Conservation (phyloP, 2,113 vertebrate species). For the Ophiodon elongatus region DNA sequence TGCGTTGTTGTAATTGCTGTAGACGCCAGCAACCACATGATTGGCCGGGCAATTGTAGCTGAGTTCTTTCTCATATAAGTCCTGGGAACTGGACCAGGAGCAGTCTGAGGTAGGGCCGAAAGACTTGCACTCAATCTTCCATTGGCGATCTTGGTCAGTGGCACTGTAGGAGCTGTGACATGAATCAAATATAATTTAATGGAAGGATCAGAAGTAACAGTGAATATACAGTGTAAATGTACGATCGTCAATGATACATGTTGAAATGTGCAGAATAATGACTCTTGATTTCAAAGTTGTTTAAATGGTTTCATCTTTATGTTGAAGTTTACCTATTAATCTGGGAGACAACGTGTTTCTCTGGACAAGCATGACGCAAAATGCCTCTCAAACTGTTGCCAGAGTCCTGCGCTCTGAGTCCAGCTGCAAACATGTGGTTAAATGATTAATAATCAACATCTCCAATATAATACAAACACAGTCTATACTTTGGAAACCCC, state of each 20-base stretch:
- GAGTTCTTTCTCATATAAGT: not conserved
- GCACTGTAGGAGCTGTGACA: not conserved
- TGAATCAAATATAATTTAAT: not conserved
- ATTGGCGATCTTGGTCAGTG: not conserved
- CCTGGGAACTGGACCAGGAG: conserved; percentile 8
- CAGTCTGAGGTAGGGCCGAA: rapidly evolving
- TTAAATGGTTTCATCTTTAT: not conserved
- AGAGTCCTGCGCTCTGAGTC: not conserved
- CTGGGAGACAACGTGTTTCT: not conserved
- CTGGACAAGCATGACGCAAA: not conserved
- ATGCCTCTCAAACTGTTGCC: not conserved
- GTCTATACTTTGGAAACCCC: too few relatives aligned
- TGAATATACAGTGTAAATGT: not conserved
- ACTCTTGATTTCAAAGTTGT: too few relatives aligned
- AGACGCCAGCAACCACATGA: not conserved
- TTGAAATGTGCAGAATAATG: too few relatives aligned
- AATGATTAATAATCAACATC: not conserved
- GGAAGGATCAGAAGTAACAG: not conserved
- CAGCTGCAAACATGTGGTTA: conserved; percentile 13
- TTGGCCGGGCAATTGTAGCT: not conserved
- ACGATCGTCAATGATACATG: too few relatives aligned
- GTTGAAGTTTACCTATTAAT: conserved; percentile 7
- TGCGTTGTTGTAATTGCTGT: rapidly evolving
- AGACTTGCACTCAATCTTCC: conserved; percentile 2
- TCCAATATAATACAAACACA: not conserved